Conservation (phyloP, 2,797 vertebrate genomes). For the Phrynocephalus guinanensis region DNA sequence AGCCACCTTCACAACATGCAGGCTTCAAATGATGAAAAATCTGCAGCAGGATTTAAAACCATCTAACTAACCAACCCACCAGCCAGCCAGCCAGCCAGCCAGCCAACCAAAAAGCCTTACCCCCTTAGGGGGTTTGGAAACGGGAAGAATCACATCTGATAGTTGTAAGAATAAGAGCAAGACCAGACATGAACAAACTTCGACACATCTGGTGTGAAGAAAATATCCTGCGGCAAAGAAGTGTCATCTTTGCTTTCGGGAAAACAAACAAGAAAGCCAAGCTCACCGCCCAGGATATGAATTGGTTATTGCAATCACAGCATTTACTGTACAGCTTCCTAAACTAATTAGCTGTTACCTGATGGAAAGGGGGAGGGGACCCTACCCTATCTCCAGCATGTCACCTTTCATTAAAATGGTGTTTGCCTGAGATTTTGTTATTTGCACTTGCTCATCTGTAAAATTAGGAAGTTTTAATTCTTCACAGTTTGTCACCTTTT, state of each 20-base stretch:
- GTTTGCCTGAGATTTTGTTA: constrained; percentile 78
- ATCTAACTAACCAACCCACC: neutral
- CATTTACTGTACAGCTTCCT: constrained; percentile 60
- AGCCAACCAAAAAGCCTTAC: neutral
- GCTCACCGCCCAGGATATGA: constrained; percentile 56
- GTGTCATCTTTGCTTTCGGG: constrained; percentile 68
- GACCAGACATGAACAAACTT: constrained; percentile 59
- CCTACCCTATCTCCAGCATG: constrained; percentile 69
- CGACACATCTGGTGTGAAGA: constrained; percentile 63
- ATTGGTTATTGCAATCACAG: constrained; percentile 59
- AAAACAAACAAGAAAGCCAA: constrained; percentile 70
- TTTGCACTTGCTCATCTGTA: constrained; percentile 81
- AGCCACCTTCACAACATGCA: constrained; percentile 5
- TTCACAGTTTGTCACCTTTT: constrained; percentile 81
- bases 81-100: too few species aligned
- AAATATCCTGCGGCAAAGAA: constrained; percentile 60
- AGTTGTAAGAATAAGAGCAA: constrained; percentile 37
- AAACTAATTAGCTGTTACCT: constrained; percentile 71
- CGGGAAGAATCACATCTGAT: constrained; percentile 20
- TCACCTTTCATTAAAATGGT: constrained; percentile 80
- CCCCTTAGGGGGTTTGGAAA: neutral
- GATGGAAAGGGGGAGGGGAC: constrained; percentile 62
- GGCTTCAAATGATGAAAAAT: constrained; percentile 38
- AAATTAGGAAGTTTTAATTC: constrained; percentile 82
- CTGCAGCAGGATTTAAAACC: constrained; percentile 5